Evolutionary conservation across 2,888 invertebrate genomes (phyloP), one percentile per base, ranked within the genome.

Genomic region (Drosophila demipolita): DNA sequence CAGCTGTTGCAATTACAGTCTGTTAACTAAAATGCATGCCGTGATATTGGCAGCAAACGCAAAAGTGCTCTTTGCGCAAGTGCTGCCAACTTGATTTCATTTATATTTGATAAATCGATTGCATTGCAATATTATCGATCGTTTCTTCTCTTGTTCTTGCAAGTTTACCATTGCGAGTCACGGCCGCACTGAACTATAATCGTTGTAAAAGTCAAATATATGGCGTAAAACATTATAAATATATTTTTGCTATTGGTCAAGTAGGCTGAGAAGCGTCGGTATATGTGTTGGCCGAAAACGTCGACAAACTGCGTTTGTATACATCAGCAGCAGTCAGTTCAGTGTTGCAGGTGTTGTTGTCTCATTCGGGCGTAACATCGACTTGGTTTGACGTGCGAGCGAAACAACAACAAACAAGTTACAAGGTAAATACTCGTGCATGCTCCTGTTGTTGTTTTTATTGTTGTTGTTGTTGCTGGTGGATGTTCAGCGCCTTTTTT

Each of bases 401-500:
- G 90, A 88, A 90, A 86, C 78, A 90, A 87, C 90, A 89, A 84
- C 90, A 85, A 88, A 87, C 81, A 83, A 83, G 85, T 87, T 86
- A 90, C 75, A 87, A 91, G 85, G 90, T 85, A 85, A 85, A 85
- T 85, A 89, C 85, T 87, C 77, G 75, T 78, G 75, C 86, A 80
- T 78, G 68, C 66, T 79, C 42, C 66, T 74, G 71, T 79, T 82
- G 79, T 81, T 77, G 67, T 71, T 77, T 73, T 68, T 72, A 69
- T 49, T 80, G 69, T 71, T 77, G 76, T 68, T 72, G 74, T 49
- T 80, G 78, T 60, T 75, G 76, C 74, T 85, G 89, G 85, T 87
- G 86, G 89, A 87, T 88, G 88, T 89, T 86, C 83, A 88, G 86
- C 86, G 86, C 86, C 88, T 86, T 86, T 89, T 86, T 82, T 82